Percentiles rank a stretch among this genome's conserved stretches.
Evolutionary conservation across 1,140 invertebrate species (phyloP).

Genomic region (Micrasema longulum): DNA sequence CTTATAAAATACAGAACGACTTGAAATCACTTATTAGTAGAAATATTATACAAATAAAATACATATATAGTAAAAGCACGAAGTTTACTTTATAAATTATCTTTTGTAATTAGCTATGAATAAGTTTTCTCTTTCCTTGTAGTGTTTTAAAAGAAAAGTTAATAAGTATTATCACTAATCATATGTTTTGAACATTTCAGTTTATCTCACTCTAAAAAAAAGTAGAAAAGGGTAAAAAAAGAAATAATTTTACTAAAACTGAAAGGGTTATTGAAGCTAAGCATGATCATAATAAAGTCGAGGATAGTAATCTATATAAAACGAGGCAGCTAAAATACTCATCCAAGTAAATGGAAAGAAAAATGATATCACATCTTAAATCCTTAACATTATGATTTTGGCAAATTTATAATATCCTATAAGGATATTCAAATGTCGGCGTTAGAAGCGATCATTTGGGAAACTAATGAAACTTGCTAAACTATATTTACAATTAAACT

Average conservation of each 20-base stretch:
- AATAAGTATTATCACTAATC: no score
- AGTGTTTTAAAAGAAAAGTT: no score
- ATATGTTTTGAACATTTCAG: no score
- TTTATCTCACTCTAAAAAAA: no score
- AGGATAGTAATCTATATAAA: conserved; percentile 17
- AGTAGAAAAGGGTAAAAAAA: no score
- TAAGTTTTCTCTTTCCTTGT: no score
- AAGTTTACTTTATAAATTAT: no score
- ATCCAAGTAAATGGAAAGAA: conserved; percentile 23
- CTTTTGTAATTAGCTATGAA: no score
- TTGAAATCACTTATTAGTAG: no score
- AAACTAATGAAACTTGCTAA: conserved; percentile 16
- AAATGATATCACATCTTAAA: conserved; percentile 35
- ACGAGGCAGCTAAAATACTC: conserved; percentile 7
- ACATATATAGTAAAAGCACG: no score
- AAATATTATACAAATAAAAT: no score
- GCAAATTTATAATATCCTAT: conserved; percentile 35
- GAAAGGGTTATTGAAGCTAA: not conserved
- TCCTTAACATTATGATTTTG: conserved; percentile 37
- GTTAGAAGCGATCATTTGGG: conserved; percentile 13
- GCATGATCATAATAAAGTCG: conserved; percentile 4
- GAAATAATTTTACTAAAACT: not conserved
- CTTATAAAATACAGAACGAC: no score
- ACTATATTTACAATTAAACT: conserved; percentile 34
- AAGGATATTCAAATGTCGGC: conserved; percentile 27